Percentiles rank a stretch among this genome's conserved stretches.
Conservation (phyloP, 2,113 vertebrate genomes). For the Mola mola region DNA sequence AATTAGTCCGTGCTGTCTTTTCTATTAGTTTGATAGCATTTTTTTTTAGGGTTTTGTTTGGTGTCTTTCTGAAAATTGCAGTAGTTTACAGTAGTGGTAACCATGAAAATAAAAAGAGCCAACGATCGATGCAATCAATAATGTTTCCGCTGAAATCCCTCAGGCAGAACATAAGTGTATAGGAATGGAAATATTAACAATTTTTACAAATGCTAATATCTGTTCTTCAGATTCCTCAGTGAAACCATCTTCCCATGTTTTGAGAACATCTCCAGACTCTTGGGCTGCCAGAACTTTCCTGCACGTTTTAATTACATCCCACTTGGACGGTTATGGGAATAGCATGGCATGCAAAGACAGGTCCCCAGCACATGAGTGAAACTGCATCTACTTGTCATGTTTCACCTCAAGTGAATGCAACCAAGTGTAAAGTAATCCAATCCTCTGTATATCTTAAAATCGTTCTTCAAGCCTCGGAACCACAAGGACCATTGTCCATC, state of each 20-base stretch:
- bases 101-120: too few relatives aligned
- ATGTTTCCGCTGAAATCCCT: too few relatives aligned
- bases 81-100: too few relatives aligned
- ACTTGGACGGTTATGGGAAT: slow-evolving; percentile 49
- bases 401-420: slow-evolving; percentile 45
- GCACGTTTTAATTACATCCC: slow-evolving; percentile 61
- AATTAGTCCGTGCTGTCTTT: not conserved
- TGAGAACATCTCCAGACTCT: slow-evolving; percentile 35
- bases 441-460: slow-evolving; percentile 53
- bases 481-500: slow-evolving; percentile 56
- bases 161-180: too few relatives aligned
- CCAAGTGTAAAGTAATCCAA: slow-evolving; percentile 52
- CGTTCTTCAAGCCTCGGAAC: slow-evolving; percentile 40
- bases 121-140: too few relatives aligned
- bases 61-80: too few relatives aligned
- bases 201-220: too few relatives aligned
- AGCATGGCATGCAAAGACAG: slow-evolving; percentile 11
- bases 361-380: slow-evolving; percentile 17
- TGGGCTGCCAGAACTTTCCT: slow-evolving; percentile 33
- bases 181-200: too few relatives aligned
- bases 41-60: too few relatives aligned
- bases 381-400: slow-evolving; percentile 24
- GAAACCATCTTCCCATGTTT: slow-evolving; percentile 4
- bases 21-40: not conserved
- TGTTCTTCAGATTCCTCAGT: slow-evolving; percentile 7